phyloP scores from a whole-genome alignment of 2,888 invertebrate species.

The Ptilodon capucinus region DNA sequence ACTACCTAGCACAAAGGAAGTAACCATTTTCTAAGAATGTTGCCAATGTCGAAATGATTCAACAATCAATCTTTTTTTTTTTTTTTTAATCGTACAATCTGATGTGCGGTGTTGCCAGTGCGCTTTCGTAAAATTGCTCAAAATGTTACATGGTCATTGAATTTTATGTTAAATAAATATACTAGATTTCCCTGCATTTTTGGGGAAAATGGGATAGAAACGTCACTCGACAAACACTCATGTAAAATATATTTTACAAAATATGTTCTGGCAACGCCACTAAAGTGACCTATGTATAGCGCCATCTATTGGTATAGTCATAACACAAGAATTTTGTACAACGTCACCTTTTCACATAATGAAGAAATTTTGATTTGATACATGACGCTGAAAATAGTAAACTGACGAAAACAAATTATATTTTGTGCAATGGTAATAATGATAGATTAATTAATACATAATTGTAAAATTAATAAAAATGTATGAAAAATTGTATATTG shows the following conservation, averaged over 20 bases:
- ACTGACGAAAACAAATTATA: constrained; percentile 23
- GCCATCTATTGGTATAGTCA: constrained; percentile 1
- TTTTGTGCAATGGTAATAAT: constrained; percentile 37
- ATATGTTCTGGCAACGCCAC: no score
- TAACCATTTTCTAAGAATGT: no score
- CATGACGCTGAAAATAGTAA: constrained; percentile 17
- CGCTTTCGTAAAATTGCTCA: constrained; percentile 23
- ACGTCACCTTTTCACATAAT: constrained; percentile 21
- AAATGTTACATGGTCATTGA: no score
- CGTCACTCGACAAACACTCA: no score
- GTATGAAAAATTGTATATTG: constrained; percentile 49
- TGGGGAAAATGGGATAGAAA: no score
- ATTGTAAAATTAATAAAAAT: constrained; percentile 37
- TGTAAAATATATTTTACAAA: no score
- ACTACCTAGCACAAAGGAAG: constrained; percentile 12
- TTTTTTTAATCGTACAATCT: no score
- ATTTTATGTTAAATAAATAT: no score
- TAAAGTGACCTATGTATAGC: background rate
- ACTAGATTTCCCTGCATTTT: no score
- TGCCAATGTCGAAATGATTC: no score
- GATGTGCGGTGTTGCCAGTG: no score
- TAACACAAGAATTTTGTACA: constrained; percentile 2
- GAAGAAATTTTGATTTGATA: constrained; percentile 30
- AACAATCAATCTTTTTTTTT: no score
- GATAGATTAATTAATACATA: constrained; percentile 18